Conservation (phyloP, 1,140 invertebrate species). For the Drosophila novamexicana region DNA sequence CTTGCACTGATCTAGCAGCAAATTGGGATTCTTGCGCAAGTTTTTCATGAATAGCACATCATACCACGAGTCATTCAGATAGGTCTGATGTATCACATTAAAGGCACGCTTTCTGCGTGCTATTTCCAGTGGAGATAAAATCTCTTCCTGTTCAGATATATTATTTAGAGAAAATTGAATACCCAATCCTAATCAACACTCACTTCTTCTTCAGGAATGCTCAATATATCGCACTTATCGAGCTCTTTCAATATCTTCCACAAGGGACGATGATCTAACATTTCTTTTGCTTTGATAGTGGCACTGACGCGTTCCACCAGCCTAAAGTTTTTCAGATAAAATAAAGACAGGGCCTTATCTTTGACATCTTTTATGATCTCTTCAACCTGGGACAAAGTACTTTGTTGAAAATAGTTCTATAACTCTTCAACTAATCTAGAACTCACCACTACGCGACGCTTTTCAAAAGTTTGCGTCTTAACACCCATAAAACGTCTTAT, state of each 20-base stretch:
- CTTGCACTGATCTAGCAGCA: conserved; percentile 61
- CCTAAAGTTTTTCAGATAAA: conserved; percentile 56
- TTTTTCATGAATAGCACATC: conserved; percentile 73
- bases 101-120: conserved; percentile 66
- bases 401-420: neutral
- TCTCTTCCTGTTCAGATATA: conserved; percentile 21
- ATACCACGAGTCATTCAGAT: conserved; percentile 66
- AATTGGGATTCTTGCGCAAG: conserved; percentile 51
- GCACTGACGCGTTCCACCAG: conserved; percentile 35
- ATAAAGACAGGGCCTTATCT: conserved; percentile 47
- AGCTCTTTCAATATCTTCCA: conserved; percentile 74
- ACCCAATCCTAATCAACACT: neutral
- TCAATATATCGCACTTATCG: conserved; percentile 71
- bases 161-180: neutral
- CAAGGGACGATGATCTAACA: conserved; percentile 56
- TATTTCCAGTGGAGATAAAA: conserved; percentile 66
- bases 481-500: conserved; percentile 53
- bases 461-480: conserved; percentile 55
- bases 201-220: conserved; percentile 65
- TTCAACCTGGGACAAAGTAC: conserved; percentile 38
- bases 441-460: conserved; percentile 57
- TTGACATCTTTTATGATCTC: conserved; percentile 66
- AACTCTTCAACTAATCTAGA: neutral
- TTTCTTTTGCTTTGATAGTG: conserved; percentile 32
- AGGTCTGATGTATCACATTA: conserved; percentile 71